Conservation (phyloP, 2,797 vertebrate genomes). For the Acropternis orthonyx region DNA sequence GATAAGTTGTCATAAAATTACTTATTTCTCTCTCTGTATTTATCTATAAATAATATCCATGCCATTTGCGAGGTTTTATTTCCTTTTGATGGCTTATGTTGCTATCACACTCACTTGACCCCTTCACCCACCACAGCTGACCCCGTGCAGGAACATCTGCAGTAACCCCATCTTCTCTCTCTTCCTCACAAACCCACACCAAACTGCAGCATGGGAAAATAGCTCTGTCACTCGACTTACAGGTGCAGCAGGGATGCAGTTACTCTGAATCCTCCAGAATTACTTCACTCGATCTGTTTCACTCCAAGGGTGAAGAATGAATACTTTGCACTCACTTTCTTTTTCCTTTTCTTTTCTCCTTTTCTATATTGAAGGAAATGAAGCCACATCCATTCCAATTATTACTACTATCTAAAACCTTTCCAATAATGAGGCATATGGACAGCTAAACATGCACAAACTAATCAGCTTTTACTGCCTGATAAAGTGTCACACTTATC, state of each 20-base stretch:
- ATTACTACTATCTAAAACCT: conserved; percentile 13
- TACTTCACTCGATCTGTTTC: background rate
- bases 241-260: background rate
- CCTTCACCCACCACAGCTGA: background rate
- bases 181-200: background rate
- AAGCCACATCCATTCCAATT: conserved; percentile 42
- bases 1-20: background rate
- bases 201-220: background rate
- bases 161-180: background rate
- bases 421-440: conserved; percentile 11
- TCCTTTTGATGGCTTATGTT: background rate
- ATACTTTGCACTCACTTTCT: background rate
- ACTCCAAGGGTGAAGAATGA: background rate
- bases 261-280: background rate
- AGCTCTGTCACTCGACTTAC: background rate
- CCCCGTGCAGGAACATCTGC: background rate
- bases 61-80: accelerated
- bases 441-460: conserved; percentile 51
- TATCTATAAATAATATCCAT: background rate
- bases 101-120: background rate
- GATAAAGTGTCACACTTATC: conserved; percentile 42
- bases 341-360: background rate
- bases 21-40: background rate
- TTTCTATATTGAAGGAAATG: background rate
- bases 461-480: conserved; percentile 55